These are phyloP conservation scores for Cyprinodon variegatus DNA, from an alignment of 2,113 vertebrate species.

Conservation along the genomic window DNA sequence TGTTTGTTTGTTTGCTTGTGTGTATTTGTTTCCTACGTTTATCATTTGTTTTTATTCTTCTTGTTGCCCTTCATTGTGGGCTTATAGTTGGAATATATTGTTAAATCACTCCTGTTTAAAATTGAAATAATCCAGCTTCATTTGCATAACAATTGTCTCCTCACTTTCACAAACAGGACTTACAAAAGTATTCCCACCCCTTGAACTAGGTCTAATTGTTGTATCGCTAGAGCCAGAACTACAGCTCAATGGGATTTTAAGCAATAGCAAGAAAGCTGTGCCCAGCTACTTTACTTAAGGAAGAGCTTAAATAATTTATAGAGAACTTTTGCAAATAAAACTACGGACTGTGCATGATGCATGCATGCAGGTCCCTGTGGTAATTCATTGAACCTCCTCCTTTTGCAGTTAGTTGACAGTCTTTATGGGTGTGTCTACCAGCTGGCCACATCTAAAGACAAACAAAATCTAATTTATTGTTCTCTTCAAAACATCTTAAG, in stretches of 20 bases:
- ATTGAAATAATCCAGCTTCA: neutral
- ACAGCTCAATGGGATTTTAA: neutral
- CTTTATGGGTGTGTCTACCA: too few species aligned
- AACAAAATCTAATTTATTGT: too few species aligned
- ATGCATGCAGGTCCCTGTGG: too few species aligned
- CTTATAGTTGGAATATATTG: neutral
- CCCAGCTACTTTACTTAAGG: neutral
- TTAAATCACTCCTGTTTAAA: neutral
- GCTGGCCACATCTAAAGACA: too few species aligned
- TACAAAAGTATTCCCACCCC: neutral
- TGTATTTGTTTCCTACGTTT: constrained; percentile 24
- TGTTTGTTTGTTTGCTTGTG: constrained; percentile 14
- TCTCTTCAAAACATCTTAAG: neutral
- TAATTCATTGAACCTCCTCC: too few species aligned
- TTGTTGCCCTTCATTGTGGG: neutral
- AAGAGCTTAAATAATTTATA: too few species aligned
- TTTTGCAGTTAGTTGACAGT: too few species aligned
- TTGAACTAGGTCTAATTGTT: neutral
- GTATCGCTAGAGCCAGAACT: too few species aligned
- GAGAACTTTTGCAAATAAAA: too few species aligned
- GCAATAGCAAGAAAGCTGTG: neutral
- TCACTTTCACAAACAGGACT: neutral
- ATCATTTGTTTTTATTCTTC: constrained; percentile 7
- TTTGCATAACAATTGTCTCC: constrained; percentile 6
- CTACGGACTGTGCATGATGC: too few species aligned